Evolutionary conservation across 2,113 vertebrate species (phyloP).

Genomic region (Petromus typicus): DNA sequence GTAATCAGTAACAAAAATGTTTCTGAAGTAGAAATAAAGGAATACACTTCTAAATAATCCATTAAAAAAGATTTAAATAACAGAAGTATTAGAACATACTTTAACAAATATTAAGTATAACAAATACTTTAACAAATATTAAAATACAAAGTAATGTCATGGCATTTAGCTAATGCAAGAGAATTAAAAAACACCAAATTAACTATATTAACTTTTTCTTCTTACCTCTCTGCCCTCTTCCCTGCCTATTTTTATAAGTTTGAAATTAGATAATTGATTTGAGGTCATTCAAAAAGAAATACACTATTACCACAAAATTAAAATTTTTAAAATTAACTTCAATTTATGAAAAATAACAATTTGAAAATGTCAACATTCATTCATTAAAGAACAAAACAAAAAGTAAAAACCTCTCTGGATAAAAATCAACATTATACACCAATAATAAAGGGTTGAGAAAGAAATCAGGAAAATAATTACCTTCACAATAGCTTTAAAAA

Average conservation of each 20-base stretch:
- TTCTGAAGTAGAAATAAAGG: conserved; percentile 33
- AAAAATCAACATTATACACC: not conserved
- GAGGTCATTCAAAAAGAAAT: not conserved
- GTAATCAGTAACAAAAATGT: not conserved
- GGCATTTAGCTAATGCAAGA: not conserved
- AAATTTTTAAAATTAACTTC: not conserved
- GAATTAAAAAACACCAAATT: not conserved
- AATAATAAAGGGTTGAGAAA: not conserved
- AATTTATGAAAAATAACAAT: not conserved
- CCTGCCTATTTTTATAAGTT: not conserved
- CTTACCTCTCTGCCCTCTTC: not conserved
- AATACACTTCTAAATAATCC: conserved; percentile 20
- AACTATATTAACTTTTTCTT: not conserved
- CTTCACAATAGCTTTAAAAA: not conserved
- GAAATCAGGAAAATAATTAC: not conserved
- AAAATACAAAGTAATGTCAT: not conserved
- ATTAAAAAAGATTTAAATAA: not conserved
- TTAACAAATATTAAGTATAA: too few species aligned
- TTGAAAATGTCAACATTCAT: not conserved
- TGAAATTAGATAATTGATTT: not conserved
- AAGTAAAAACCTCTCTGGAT: not conserved
- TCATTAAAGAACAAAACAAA: not conserved
- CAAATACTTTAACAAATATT: not conserved
- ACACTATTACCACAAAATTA: not conserved
- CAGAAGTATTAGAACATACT: not conserved